These are phyloP conservation scores for Brachionus plicatilis DNA, from an alignment of 1,140 invertebrate species.

Conservation along the genomic window DNA sequence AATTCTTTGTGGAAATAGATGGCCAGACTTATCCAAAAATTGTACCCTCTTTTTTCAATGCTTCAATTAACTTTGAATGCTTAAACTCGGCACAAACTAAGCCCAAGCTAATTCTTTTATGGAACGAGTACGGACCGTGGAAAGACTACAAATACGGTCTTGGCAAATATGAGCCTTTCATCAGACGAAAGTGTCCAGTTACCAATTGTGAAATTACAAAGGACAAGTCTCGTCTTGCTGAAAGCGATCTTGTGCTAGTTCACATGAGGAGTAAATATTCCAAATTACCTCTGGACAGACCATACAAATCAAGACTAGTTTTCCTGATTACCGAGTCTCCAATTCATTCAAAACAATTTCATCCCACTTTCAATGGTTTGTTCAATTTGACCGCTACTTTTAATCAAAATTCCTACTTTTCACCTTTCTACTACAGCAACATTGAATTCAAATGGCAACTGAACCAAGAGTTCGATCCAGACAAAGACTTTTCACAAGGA, in stretches of 20 bases:
- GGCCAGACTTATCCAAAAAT: neutral
- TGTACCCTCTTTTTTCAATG: constrained; percentile 12
- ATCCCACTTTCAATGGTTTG: neutral
- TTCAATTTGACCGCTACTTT: constrained; percentile 18
- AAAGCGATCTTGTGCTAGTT: constrained; percentile 21
- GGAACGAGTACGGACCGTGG: constrained; percentile 22
- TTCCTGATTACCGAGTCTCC: constrained; percentile 15
- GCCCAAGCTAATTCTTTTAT: constrained; percentile 28
- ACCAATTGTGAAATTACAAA: constrained; percentile 36
- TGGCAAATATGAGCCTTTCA: neutral
- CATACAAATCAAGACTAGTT: neutral
- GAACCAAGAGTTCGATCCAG: neutral
- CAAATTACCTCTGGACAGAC: neutral
- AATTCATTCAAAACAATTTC: neutral
- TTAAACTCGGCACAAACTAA: neutral
- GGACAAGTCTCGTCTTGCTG: neutral
- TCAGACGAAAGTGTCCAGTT: neutral
- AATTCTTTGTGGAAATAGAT: neutral
- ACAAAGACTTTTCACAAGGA: neutral
- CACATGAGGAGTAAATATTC: constrained; percentile 21
- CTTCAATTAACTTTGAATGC: constrained; percentile 14
- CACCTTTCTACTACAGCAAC: neutral
- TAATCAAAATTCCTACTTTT: neutral
- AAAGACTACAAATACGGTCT: constrained; percentile 3
- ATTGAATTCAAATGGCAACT: neutral